These are phyloP conservation scores for Leucopsar rothschildi DNA, from an alignment of 2,113 vertebrate genomes.

Conservation along the genomic window DNA sequence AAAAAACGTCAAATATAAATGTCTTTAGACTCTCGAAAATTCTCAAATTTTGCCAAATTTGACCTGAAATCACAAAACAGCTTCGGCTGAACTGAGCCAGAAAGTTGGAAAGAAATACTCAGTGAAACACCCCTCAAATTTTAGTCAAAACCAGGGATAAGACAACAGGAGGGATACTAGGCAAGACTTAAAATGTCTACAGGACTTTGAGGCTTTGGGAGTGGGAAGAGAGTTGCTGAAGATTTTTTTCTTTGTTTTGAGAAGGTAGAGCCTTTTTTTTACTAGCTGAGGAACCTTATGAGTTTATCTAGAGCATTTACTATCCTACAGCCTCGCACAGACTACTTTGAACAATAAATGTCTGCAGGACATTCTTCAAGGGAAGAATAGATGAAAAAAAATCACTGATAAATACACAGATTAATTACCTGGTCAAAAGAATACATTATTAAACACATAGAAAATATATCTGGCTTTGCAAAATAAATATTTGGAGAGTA, in stretches of 20 bases:
- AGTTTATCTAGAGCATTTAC: background rate
- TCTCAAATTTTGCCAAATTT: background rate
- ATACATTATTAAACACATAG: background rate
- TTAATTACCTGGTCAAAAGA: background rate
- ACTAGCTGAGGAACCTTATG: background rate
- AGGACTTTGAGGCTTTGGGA: background rate
- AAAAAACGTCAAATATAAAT: fast-evolving
- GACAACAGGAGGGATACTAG: background rate
- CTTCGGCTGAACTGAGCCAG: background rate
- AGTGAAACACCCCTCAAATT: fast-evolving
- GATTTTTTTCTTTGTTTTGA: background rate
- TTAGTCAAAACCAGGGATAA: background rate
- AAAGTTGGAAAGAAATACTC: background rate
- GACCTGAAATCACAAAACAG: background rate
- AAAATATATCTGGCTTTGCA: background rate
- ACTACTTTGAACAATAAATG: background rate
- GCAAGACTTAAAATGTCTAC: background rate
- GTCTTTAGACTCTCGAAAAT: background rate
- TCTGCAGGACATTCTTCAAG: background rate
- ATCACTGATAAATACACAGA: background rate
- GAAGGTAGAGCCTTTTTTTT: background rate
- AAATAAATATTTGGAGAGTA: background rate
- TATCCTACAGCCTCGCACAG: background rate
- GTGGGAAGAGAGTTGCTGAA: fast-evolving
- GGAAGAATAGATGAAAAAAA: background rate